These are phyloP conservation scores for Threskiornis aethiopicus DNA, from an alignment of 2,797 vertebrate species.

Conservation along the genomic window DNA sequence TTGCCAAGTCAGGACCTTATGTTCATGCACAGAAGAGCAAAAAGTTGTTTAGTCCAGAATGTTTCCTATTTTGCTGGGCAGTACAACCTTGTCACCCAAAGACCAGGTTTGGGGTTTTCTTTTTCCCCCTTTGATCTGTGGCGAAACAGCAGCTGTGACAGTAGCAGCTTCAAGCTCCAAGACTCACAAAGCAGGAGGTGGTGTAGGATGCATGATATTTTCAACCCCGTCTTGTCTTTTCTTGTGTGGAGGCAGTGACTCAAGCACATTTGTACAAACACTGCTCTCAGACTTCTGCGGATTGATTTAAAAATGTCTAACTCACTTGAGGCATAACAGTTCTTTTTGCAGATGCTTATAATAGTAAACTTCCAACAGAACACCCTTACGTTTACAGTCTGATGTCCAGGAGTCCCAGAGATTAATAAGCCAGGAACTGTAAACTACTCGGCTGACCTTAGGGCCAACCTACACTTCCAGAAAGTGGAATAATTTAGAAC, in stretches of 20 bases:
- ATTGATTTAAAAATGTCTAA: background rate
- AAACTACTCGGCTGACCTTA: background rate
- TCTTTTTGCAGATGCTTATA: background rate
- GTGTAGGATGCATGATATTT: background rate
- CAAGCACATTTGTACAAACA: background rate
- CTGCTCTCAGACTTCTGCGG: background rate
- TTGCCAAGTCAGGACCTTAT: background rate
- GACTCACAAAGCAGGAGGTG: background rate
- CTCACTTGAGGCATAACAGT: background rate
- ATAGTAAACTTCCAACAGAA: background rate
- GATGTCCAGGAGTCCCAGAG: background rate
- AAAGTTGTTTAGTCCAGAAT: background rate
- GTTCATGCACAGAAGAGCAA: background rate
- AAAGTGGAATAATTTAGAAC: background rate
- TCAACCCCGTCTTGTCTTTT: background rate
- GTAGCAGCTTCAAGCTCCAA: background rate
- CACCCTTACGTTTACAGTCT: rapidly evolving
- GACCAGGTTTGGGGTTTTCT: background rate
- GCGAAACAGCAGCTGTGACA: background rate
- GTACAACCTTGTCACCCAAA: background rate
- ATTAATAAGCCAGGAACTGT: background rate
- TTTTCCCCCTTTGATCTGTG: background rate
- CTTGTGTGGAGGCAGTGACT: background rate
- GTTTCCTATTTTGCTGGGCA: background rate
- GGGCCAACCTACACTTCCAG: background rate